A percentile compares a stretch with the other conserved stretches of the same genome.
Evolutionary conservation across 2,888 invertebrate species (phyloP).

Genomic region (Acrobasis suavella): DNA sequence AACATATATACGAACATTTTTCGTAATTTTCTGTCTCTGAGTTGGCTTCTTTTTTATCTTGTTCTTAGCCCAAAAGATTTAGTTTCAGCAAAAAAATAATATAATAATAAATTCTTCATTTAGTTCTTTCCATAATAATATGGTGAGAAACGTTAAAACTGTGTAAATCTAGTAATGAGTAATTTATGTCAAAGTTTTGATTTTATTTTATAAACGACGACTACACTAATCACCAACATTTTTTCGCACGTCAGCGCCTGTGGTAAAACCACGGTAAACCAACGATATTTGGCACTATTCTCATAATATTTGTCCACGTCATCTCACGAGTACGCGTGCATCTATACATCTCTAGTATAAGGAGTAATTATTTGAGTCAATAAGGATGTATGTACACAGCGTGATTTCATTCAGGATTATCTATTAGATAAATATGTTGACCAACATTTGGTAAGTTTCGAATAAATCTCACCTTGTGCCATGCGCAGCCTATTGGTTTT

Average conservation of each 20-base stretch:
- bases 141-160: no score
- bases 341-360: background rate
- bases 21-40: no score
- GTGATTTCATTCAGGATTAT: conserved; percentile 12
- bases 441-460: background rate
- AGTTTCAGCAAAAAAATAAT: no score
- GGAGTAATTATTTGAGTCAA: conserved; percentile 9
- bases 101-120: no score
- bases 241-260: conserved; percentile 3
- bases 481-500: background rate
- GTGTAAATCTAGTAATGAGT: no score
- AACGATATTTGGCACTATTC: conserved; percentile 9
- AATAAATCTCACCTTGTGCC: conserved; percentile 1
- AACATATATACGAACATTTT: no score
- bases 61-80: no score
- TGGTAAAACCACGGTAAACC: conserved; percentile 9
- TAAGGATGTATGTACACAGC: conserved; percentile 7
- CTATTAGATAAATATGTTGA: conserved; percentile 13
- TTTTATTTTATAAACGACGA: no score
- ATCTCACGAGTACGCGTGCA: background rate
- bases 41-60: no score
- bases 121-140: no score
- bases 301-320: conserved; percentile 15
- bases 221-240: background rate
- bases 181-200: no score